Evolutionary conservation across 1,140 invertebrate species (phyloP).

Genomic region (Spodoptera frugiperda): DNA sequence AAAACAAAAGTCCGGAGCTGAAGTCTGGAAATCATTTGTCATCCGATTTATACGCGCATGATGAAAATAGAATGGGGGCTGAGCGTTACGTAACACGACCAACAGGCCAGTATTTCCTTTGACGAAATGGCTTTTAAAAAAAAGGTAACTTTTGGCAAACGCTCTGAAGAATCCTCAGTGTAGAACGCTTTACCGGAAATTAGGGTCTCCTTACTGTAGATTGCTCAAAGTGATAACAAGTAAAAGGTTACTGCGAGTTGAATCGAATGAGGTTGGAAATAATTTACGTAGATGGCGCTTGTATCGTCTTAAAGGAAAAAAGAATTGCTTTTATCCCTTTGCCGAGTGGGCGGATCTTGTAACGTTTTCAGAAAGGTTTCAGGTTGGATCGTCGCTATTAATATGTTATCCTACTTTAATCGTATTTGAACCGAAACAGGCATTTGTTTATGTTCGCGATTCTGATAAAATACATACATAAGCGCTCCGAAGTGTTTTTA

Average conservation of each 20-base stretch:
- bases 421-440: background rate
- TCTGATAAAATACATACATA: background rate
- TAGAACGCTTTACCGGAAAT: conserved; percentile 58
- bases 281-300: conserved; percentile 53
- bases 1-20: background rate
- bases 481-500: background rate
- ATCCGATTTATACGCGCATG: conserved; percentile 11
- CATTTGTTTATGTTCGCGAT: background rate
- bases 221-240: conserved; percentile 63
- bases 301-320: conserved; percentile 38
- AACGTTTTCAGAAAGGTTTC: conserved; percentile 26
- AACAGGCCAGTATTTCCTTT: conserved; percentile 16
- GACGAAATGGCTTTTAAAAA: conserved; percentile 22
- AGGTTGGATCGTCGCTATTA: conserved; percentile 23
- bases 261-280: conserved; percentile 52
- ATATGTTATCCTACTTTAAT: conserved; percentile 34
- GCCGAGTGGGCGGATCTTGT: conserved; percentile 34
- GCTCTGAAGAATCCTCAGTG: conserved; percentile 23
- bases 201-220: conserved; percentile 58
- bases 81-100: conserved; percentile 20
- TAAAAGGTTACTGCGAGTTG: conserved; percentile 46
- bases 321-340: conserved; percentile 46
- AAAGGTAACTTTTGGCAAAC: conserved; percentile 39
- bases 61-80: conserved; percentile 9
- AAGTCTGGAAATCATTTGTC: conserved; percentile 32